These are phyloP conservation scores for Rallus limicola DNA, from an alignment of 2,113 vertebrate species.

Conservation along the genomic window DNA sequence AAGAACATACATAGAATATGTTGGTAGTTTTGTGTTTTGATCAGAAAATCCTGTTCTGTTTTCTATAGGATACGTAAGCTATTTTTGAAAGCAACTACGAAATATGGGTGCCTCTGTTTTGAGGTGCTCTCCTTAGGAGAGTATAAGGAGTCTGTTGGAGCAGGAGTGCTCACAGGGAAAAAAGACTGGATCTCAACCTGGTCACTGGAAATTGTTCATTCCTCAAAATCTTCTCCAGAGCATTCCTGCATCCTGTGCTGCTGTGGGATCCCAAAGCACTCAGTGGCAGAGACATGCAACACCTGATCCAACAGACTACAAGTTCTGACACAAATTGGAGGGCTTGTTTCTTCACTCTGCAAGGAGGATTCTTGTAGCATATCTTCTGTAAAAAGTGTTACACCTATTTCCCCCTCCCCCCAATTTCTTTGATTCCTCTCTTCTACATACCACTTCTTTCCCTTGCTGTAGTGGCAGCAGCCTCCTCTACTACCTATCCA, in stretches of 20 bases:
- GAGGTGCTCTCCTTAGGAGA: not conserved
- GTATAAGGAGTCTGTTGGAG: not conserved
- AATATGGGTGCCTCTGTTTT: not conserved
- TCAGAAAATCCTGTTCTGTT: not conserved
- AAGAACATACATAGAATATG: not conserved
- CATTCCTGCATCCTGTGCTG: not conserved
- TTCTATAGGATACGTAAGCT: not conserved
- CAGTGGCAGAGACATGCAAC: not conserved
- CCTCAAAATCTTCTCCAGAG: not conserved
- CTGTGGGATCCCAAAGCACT: not conserved
- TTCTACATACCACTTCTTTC: not conserved
- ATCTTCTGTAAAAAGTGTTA: not conserved
- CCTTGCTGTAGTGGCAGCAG: not conserved
- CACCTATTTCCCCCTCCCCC: fast-evolving
- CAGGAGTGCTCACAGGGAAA: fast-evolving
- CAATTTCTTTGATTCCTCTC: not conserved
- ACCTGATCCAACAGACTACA: fast-evolving
- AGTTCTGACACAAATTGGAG: not conserved
- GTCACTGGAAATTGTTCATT: not conserved
- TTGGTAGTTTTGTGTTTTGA: not conserved
- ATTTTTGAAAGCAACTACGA: not conserved
- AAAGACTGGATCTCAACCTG: not conserved
- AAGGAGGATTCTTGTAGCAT: not conserved
- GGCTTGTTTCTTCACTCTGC: not conserved
- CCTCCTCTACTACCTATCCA: not conserved